Evolutionary conservation across 2,888 invertebrate genomes (phyloP), one percentile per base, ranked within the genome.

Genomic region (Diaphora mendica): DNA sequence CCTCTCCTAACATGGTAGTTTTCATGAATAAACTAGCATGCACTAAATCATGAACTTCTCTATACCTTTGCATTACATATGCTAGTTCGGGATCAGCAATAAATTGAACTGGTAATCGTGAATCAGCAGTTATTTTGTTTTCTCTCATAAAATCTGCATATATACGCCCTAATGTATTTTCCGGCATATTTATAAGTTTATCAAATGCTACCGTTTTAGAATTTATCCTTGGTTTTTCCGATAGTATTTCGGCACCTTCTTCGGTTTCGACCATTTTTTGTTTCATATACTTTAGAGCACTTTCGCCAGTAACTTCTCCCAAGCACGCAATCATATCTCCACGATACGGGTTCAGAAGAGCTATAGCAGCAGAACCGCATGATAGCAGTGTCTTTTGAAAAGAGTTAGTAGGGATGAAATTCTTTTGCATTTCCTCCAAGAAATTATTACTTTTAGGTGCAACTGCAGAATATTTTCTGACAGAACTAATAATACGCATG

Each of bases 31-130:
- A 96, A 30, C 98, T 96, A 0, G 99, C 97, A 93, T 99, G 99
- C 75, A 98, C 97, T 80, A 99, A 96, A 95, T 99, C 99, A 92
- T 99, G 99, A 15, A 98, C 98, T 95, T 99, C 99, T 81, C 99
- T 97, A 91, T 99, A 99, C 72, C 99, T 96, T 92, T 99, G 99
- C 98, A 99, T 99, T 67, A 99, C 98, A 94, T 99, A 99, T 8
- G 99, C 99, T 84, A 99, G 93, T 79, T 99, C 97, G 2, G 97
- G 94, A 91, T 99, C 98, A 81, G 98, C 97, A 68, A 99, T 97
- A 93, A 99, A 99, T 86, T 98, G 98, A 0, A 99, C 99, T 26
- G 98, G 97, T 81, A 97, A 96, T 79, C 99, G 96, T 51, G 98
- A 97, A 95, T 99, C 99, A 0, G 99, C 99, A 9, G 98, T 98